These are phyloP conservation scores for Sceloporus undulatus DNA, from an alignment of 2,113 vertebrate species.

Conservation along the genomic window DNA sequence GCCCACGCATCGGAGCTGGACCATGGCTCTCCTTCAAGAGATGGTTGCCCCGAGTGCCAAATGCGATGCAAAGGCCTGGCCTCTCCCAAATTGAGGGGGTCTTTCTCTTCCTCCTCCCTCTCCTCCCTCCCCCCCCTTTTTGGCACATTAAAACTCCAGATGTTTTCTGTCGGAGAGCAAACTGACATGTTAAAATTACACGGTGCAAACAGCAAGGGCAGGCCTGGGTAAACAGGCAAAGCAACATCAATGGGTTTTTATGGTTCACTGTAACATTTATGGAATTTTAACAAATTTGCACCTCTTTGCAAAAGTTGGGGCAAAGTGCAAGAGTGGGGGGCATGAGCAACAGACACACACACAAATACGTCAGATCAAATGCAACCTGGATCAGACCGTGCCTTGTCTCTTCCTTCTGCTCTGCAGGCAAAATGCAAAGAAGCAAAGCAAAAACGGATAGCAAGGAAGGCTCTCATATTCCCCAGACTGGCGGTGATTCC, in stretches of 20 bases:
- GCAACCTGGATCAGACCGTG: too few species aligned
- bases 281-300: conserved; percentile 83
- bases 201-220: conserved; percentile 80
- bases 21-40: conserved; percentile 69
- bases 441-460: too few species aligned
- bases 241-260: conserved; percentile 82
- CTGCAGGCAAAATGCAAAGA: too few species aligned
- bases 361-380: too few species aligned
- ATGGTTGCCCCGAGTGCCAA: conserved; percentile 52
- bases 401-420: too few species aligned
- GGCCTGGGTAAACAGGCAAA: conserved; percentile 76
- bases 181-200: conserved; percentile 85
- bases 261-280: conserved; percentile 83
- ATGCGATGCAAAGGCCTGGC: conserved; percentile 61
- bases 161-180: conserved; percentile 87
- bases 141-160: conserved; percentile 84
- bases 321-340: conserved; percentile 69
- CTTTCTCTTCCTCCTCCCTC: too few species aligned
- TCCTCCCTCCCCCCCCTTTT: conserved; percentile 70
- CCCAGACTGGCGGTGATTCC: too few species aligned
- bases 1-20: conserved; percentile 72
- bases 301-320: conserved; percentile 74
- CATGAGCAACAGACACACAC: too few species aligned
- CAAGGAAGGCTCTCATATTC: too few species aligned
- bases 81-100: conserved; percentile 48